phyloP scores from a whole-genome alignment of 1,140 invertebrate species.

The Anastrepha obliqua region DNA sequence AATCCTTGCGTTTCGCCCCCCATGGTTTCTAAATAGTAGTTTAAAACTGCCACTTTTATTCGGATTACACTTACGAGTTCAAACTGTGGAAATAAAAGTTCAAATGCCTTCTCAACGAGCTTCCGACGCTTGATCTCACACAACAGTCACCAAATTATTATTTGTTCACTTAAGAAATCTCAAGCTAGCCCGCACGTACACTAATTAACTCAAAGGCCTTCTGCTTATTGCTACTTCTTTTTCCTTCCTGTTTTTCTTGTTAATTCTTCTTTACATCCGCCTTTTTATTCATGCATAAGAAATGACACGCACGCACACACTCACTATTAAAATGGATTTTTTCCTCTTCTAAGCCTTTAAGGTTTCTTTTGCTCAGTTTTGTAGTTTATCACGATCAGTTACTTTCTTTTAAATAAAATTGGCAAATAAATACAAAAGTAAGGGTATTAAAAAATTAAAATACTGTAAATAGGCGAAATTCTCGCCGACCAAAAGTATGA shows the following conservation, averaged over 20 bases:
- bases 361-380: background rate
- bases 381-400: constrained; percentile 34
- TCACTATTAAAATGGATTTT: background rate
- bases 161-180: constrained; percentile 32
- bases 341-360: background rate
- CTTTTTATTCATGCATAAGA: background rate
- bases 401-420: constrained; percentile 27
- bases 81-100: background rate
- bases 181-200: background rate
- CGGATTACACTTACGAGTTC: background rate
- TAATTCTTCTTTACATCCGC: constrained; percentile 29
- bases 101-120: background rate
- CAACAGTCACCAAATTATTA: background rate
- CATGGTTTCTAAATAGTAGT: no score
- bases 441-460: background rate
- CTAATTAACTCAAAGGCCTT: constrained; percentile 28
- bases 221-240: constrained; percentile 13
- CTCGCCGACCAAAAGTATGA: background rate
- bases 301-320: constrained; percentile 52
- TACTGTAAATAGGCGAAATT: background rate
- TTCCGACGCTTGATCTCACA: constrained; percentile 3
- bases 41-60: no score
- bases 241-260: constrained; percentile 33
- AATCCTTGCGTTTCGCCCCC: no score
- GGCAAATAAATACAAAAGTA: constrained; percentile 1